Evolutionary conservation across 2,113 vertebrate species (phyloP), one percentile per base, ranked within the genome.

Genomic region (Sander vitreus): DNA sequence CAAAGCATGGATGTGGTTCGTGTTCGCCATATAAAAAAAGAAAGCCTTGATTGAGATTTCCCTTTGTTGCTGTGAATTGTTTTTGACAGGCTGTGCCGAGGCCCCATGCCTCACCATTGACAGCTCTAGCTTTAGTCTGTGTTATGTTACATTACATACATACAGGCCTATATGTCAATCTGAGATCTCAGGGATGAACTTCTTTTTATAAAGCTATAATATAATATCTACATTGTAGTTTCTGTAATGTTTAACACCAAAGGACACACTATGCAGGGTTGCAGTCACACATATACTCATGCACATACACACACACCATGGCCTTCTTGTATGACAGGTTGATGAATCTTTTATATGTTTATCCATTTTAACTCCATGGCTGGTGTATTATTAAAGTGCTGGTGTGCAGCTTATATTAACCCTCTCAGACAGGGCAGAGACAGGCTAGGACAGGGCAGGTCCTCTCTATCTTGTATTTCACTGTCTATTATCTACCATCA

Each of bases 311-410:
- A 65, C 72, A 69, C 72, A 57, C 47, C n/a, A n/a, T 54, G 48
- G 79, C 67, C 73, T 70, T 81, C 73, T 71, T 78, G 86, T 30
- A 67, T 93, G 94, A 93, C 91, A 88, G 83, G 65, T 53, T 87
- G 89, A 85, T 94, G 68, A 93, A 95, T 93, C 80, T 94, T 94
- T 94, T 86, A 94, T 94, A 75, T 94, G 93, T 93, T 94, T 95
- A 94, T 95, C 91, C 90, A 85, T 94, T 94, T 94, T 91, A 94
- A 94, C 90, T 93, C 85, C 72, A 79, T 65, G 75, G 50, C 91
- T 91, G 78, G 85, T 94, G 84, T 93, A 91, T 95, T 92, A 94
- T 95, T 95, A 73, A 95, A 90, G 85, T 69, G 84, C 79, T 83
- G 68, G 82, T 83, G 84, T 80, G 84, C 66, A 70, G 83, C 79